phyloP scores from a whole-genome alignment of 2,797 vertebrate species.

The Odontamblyopus lacepedii region DNA sequence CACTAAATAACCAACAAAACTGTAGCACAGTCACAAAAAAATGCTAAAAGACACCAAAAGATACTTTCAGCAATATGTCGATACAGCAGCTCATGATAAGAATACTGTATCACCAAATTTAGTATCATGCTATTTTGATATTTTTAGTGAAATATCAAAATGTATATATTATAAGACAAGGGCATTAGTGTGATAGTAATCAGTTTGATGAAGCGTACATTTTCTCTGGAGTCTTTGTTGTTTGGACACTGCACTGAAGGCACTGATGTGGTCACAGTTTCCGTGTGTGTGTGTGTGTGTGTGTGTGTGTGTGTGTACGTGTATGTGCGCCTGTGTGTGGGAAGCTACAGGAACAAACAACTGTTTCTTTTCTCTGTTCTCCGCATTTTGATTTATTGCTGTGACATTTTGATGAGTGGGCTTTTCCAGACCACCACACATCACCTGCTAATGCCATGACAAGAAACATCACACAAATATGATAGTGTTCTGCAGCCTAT shows the following conservation, averaged over 20 bases:
- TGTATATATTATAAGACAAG: too few species aligned
- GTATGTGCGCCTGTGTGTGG: constrained; percentile 42
- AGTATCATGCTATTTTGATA: too few species aligned
- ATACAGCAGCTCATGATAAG: too few species aligned
- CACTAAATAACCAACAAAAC: too few species aligned
- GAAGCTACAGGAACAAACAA: constrained; percentile 63
- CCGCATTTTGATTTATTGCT: constrained; percentile 21
- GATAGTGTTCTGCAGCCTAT: background rate
- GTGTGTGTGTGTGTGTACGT: constrained; percentile 38
- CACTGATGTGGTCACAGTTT: constrained; percentile 68
- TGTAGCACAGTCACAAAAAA: too few species aligned
- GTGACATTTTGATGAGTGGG: constrained; percentile 25
- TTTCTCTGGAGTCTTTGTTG: constrained; percentile 38
- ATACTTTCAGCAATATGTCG: too few species aligned
- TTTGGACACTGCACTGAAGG: constrained; percentile 38
- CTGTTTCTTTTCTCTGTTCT: constrained; percentile 58
- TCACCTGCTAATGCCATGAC: constrained; percentile 9
- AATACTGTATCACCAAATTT: too few species aligned
- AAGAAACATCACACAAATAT: background rate
- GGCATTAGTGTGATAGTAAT: background rate
- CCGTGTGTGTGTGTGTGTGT: constrained; percentile 62
- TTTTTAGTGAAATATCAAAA: too few species aligned
- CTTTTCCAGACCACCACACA: constrained; percentile 13
- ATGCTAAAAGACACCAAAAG: too few species aligned
- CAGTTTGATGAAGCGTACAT: constrained; percentile 6